Base-by-base conservation (phyloP, 92 coral and sea anemone genomes). In the Metridium senile region DNA sequence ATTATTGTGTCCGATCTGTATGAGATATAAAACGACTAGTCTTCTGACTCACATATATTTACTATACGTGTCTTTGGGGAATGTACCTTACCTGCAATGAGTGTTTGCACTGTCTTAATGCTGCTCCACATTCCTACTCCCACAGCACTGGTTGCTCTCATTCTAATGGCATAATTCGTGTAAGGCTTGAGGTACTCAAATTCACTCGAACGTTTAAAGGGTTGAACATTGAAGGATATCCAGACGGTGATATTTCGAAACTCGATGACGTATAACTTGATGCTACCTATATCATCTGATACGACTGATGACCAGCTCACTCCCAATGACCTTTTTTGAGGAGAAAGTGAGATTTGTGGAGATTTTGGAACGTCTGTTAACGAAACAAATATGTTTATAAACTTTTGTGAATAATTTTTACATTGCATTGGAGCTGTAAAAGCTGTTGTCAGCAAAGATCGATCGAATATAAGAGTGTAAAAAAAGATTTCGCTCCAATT, bases 81-180 rank as follows among this genome's bases (percentile, higher is more conserved):
- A n/a, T n/a, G n/a, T n/a, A n/a, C n/a, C 69, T 54, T 82, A 82
- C 87, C 76, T 33, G 81, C 81, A 39, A 58, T 43, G 9, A 33
- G 28, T 22, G 87, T 74, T 0, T 0, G 25, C 2, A 32, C 30
- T 27, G 54, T 62, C 7, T 6, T 0, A 10, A 31, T 23, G 10
- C 53, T 54, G 70, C 82, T 83, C 79, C 82, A 83, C 65, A 83
- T 2, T 25, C 87, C 87, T 20, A 66, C 70, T 0, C 87, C 87
- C 0, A 83, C 76, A 0, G 26, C 28, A 22, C 86, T 82, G 2
- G 53, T 22, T 0, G 64, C 86, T 16, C 58, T 45, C 20, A 74
- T 57, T 29, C 65, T 74, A n/a, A 82, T 11, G 9, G 31, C 23
- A 63, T 74, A 82, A 51, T 58, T 62, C 1, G 76, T 82, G 56